A percentile compares a stretch with the other conserved stretches of the same genome.
These are phyloP conservation scores for Xenopus borealis DNA, from an alignment of 2,113 vertebrate genomes.

Conservation along the genomic window DNA sequence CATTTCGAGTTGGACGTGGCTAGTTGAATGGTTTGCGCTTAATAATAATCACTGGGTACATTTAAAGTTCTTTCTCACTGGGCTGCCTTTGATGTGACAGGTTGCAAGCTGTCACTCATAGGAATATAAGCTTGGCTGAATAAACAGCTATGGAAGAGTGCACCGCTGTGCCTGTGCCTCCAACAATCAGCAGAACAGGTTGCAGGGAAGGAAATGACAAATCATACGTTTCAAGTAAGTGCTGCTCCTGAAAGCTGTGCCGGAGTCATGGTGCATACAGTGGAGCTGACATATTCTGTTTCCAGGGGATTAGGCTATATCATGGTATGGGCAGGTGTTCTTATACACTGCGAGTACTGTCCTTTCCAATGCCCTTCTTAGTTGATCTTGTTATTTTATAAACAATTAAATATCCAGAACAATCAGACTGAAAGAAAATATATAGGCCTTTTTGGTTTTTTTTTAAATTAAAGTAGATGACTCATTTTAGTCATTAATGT, in stretches of 20 bases:
- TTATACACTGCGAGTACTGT: conserved; percentile 2
- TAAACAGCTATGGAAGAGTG: not conserved
- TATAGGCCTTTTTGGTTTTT: too few relatives aligned
- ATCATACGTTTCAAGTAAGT: conserved; percentile 12
- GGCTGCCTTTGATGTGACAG: not conserved
- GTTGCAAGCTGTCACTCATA: not conserved
- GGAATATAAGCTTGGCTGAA: not conserved
- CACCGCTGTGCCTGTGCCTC: not conserved
- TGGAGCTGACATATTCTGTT: conserved; percentile 14
- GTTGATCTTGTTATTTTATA: too few relatives aligned
- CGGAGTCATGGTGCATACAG: not conserved
- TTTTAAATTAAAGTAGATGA: too few relatives aligned
- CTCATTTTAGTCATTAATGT: too few relatives aligned
- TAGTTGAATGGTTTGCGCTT: too few relatives aligned
- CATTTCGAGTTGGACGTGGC: too few relatives aligned
- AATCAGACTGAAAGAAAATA: too few relatives aligned
- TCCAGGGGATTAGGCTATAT: conserved; percentile 17
- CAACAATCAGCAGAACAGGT: not conserved
- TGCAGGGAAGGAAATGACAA: not conserved
- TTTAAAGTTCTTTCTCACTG: not conserved
- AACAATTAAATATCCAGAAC: too few relatives aligned
- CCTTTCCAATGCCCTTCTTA: too few relatives aligned
- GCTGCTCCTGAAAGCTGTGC: not conserved
- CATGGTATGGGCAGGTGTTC: not conserved
- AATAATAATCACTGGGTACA: too few relatives aligned